These are phyloP conservation scores for Condylura cristata DNA, from an alignment of 2,113 vertebrate species.

Conservation along the genomic window DNA sequence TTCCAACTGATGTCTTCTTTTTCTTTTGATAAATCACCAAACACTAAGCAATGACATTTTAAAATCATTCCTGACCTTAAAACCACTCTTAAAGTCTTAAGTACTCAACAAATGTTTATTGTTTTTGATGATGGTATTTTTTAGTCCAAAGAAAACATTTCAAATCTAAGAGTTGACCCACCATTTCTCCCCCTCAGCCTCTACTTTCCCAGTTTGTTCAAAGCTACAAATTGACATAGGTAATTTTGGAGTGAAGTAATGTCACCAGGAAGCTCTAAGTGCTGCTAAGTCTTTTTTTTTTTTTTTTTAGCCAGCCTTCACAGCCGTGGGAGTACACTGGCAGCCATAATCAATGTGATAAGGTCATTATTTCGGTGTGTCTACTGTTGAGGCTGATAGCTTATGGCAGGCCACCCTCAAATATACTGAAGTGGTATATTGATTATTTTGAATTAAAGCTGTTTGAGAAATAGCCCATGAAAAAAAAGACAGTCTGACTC, in stretches of 20 bases:
- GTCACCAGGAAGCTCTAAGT: constrained; percentile 27
- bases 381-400: neutral
- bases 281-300: constrained; percentile 3
- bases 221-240: constrained; percentile 39
- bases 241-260: constrained; percentile 37
- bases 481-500: neutral
- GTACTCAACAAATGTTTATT: constrained; percentile 39
- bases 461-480: neutral
- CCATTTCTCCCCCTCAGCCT: constrained; percentile 21
- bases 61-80: constrained; percentile 65
- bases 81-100: constrained; percentile 53
- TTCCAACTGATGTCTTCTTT: constrained; percentile 41
- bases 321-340: neutral
- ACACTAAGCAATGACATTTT: constrained; percentile 57
- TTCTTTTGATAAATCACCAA: constrained; percentile 57
- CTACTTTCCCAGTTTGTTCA: constrained; percentile 42
- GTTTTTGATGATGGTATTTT: constrained; percentile 50
- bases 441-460: neutral
- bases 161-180: constrained; percentile 4
- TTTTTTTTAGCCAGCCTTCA: constrained; percentile 3
- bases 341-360: neutral
- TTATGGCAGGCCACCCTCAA: neutral
- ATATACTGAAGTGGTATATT: neutral
- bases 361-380: neutral
- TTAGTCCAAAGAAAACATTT: constrained; percentile 44